Conservation (phyloP, 2,113 vertebrate species). For the Callospermophilus lateralis region DNA sequence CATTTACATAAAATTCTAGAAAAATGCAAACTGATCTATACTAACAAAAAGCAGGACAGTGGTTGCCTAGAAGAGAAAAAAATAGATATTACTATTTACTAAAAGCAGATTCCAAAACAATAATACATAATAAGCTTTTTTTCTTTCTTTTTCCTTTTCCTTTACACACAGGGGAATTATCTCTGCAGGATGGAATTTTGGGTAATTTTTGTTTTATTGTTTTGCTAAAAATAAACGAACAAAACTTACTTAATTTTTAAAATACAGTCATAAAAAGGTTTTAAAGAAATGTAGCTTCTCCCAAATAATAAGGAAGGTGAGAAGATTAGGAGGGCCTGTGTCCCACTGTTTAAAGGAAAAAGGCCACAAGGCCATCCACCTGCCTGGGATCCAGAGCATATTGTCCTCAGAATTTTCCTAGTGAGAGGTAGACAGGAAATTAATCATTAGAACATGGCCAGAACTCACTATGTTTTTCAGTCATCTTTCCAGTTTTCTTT, state of each 20-base stretch:
- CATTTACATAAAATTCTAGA: neutral
- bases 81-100: neutral
- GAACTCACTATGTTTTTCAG: neutral
- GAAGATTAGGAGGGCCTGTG: neutral
- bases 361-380: neutral
- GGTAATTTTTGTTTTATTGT: slow-evolving; percentile 4
- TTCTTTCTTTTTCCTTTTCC: too few species aligned
- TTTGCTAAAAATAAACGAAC: slow-evolving; percentile 11
- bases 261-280: neutral
- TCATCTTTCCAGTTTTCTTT: neutral
- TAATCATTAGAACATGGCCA: neutral
- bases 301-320: neutral
- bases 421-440: neutral
- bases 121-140: neutral
- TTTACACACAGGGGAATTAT: neutral
- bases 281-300: neutral
- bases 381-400: neutral
- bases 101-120: slow-evolving; percentile 5
- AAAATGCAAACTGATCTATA: neutral
- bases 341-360: neutral
- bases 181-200: neutral
- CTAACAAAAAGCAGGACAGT: neutral
- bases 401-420: neutral
- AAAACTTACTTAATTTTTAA: neutral
- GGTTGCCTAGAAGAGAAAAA: neutral